Base-by-base conservation (phyloP, 2,797 vertebrate species). In the Loriculus beryllinus region DNA sequence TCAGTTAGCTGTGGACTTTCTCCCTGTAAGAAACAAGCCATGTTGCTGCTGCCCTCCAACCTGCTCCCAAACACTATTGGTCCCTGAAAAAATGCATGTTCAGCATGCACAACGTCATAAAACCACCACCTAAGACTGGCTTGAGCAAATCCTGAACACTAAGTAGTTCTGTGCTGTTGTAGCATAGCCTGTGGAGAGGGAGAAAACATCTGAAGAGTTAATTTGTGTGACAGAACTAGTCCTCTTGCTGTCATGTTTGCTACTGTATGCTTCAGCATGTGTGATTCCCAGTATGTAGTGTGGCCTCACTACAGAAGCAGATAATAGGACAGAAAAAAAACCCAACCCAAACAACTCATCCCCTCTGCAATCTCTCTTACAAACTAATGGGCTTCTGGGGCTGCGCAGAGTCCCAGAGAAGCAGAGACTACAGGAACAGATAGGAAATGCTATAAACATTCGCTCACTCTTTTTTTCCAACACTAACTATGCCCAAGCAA, bases 21-120 rank as follows among this genome's bases (percentile, higher is more conserved):
- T 64, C 49, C 48, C 19, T 39, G 48, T 5, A 14, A 77, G 39
- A 72, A n/a, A 28, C 0, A 7, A 0, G 0, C 15, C 9, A 3
- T 33, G 28, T 56, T 56, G 42, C 65, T 54, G 45, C 16, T 56
- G 33, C 29, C 29, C 35, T 76, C 29, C 54, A 40, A 25, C 42
- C 57, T 62, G 51, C 20, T 80, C 40, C 63, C 59, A 57, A 37
- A 35, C 2, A 4, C 64, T 29, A 68, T 48, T 0, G 0, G 10
- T 15, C 59, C n/a, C 19, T 0, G 1, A 19, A 47, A 48, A 80
- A 75, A 70, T 10, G 20, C 40, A 9, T 4, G 15, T 52, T 83
- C 29, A 14, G 51, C 5, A 0, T 4, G 35, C 37, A 28, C 26
- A 35, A 28, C 1, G 1, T 49, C 49, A 49, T 45, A 64, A 77